Conservation (phyloP, 2,113 vertebrate species). For the Mormoops blainvillei region DNA sequence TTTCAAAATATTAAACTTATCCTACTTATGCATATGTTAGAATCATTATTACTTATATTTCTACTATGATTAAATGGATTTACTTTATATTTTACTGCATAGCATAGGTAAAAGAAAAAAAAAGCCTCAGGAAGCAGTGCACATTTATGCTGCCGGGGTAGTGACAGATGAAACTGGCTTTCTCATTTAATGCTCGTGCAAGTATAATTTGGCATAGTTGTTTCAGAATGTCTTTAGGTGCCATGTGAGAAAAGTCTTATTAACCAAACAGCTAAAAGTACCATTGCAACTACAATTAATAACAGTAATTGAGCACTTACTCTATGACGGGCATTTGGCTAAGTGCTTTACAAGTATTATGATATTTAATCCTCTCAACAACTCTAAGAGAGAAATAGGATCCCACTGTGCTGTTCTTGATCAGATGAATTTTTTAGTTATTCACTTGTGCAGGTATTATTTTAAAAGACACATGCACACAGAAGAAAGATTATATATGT, state of each 20-base stretch:
- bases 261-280: background rate
- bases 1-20: conserved; percentile 8
- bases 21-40: background rate
- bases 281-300: background rate
- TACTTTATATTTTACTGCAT: background rate
- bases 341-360: background rate
- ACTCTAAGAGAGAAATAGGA: background rate
- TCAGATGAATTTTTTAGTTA: background rate
- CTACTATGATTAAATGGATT: background rate
- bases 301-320: background rate
- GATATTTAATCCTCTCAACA: background rate
- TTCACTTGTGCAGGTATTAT: background rate
- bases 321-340: background rate
- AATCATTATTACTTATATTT: background rate
- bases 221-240: background rate
- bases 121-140: background rate
- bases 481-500: background rate
- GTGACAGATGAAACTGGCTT: background rate
- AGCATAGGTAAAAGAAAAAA: background rate
- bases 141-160: background rate
- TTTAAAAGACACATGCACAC: background rate
- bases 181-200: background rate
- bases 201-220: background rate
- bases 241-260: background rate
- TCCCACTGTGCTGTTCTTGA: background rate